Percentiles rank a stretch among this genome's conserved stretches.
Evolutionary conservation across 2,888 invertebrate genomes (phyloP).

Genomic region (Rutpela maculata): DNA sequence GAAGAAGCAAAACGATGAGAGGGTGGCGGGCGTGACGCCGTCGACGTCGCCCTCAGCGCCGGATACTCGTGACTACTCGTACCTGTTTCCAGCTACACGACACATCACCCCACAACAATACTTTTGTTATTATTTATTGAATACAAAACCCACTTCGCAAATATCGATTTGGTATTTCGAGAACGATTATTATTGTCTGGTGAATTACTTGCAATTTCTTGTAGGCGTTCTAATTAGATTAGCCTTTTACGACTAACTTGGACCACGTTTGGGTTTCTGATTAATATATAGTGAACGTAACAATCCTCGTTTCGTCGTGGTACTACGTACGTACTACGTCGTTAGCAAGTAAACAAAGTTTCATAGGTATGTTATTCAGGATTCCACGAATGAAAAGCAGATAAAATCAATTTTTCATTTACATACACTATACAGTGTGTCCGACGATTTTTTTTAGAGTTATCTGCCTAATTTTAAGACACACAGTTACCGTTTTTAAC

Average conservation of each 20-base stretch:
- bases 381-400: background rate
- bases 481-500: no score
- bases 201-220: background rate
- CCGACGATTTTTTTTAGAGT: no score
- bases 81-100: conserved; percentile 48
- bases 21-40: conserved; percentile 60
- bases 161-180: conserved; percentile 25
- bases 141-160: conserved; percentile 10
- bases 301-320: background rate
- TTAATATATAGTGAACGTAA: background rate
- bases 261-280: background rate
- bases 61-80: conserved; percentile 59
- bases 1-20: conserved; percentile 48
- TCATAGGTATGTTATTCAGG: background rate
- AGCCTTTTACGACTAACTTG: background rate
- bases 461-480: no score
- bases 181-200: conserved; percentile 9
- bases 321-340: no score
- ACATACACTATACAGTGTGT: background rate
- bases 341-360: background rate
- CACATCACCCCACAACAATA: conserved; percentile 48
- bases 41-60: conserved; percentile 61
- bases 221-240: background rate
- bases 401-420: background rate
- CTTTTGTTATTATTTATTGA: conserved; percentile 37